Conservation (phyloP, 1,140 invertebrate species). For the Hycleus phaleratus region DNA sequence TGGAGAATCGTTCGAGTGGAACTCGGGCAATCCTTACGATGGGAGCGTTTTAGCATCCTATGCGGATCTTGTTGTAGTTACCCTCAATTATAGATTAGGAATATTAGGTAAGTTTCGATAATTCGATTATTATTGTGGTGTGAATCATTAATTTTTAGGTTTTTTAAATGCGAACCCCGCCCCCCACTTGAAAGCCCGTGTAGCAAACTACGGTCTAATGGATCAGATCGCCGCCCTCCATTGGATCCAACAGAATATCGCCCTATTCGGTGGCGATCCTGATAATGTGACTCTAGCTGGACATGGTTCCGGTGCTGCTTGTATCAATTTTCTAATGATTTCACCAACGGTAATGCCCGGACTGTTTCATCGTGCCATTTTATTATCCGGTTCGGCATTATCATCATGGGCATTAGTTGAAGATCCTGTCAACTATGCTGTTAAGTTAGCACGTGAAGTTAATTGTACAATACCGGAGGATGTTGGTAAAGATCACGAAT, state of each 20-base stretch:
- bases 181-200: constrained; percentile 66
- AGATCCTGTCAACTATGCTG: constrained; percentile 78
- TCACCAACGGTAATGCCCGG: constrained; percentile 85
- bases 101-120: constrained; percentile 66
- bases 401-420: constrained; percentile 88
- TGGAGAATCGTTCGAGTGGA: constrained; percentile 91
- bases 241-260: constrained; percentile 89
- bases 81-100: constrained; percentile 93
- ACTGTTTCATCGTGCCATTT: constrained; percentile 82
- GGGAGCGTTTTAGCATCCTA: constrained; percentile 86
- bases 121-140: neutral
- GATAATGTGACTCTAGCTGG: constrained; percentile 85
- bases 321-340: constrained; percentile 91
- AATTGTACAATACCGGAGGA: constrained; percentile 81
- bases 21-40: constrained; percentile 91
- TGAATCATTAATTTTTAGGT: constrained; percentile 42
- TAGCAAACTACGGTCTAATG: constrained; percentile 89
- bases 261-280: constrained; percentile 81
- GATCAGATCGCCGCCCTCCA: constrained; percentile 87
- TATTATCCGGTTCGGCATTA: constrained; percentile 87
- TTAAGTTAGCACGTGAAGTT: constrained; percentile 72
- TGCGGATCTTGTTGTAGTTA: constrained; percentile 87
- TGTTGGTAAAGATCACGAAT: constrained; percentile 66
- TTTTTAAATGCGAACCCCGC: constrained; percentile 81
- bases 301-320: constrained; percentile 89